Percentiles rank a stretch among this genome's conserved stretches.
phyloP scores from a whole-genome alignment of 2,797 vertebrate species.

The Hyperoplus lanceolatus region DNA sequence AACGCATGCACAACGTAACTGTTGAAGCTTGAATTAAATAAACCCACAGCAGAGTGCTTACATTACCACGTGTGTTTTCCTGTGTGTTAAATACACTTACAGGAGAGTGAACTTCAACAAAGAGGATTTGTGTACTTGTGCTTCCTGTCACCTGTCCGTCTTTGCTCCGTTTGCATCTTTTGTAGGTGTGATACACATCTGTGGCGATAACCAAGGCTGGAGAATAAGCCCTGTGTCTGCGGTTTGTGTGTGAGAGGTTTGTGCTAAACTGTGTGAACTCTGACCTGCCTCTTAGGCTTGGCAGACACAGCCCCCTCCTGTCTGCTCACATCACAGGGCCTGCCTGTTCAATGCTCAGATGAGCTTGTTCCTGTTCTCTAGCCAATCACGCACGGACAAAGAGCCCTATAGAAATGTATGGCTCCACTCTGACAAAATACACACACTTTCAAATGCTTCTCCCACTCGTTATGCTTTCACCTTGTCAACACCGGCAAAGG shows the following conservation, averaged over 20 bases:
- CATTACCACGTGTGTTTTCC: constrained; percentile 26
- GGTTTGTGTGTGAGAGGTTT: not conserved
- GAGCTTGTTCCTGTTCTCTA: constrained; percentile 63
- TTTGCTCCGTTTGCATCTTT: constrained; percentile 35
- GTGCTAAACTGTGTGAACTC: constrained; percentile 38
- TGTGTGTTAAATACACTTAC: constrained; percentile 6
- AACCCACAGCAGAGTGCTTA: constrained; percentile 14
- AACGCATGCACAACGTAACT: constrained; percentile 5
- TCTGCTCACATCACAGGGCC: constrained; percentile 56
- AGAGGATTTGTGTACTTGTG: constrained; percentile 19
- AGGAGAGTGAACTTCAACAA: not conserved
- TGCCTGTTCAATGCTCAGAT: constrained; percentile 62
- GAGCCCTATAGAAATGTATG: constrained; percentile 54
- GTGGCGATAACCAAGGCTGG: constrained; percentile 22
- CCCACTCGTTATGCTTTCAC: constrained; percentile 22
- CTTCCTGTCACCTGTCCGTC: constrained; percentile 15
- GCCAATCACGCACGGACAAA: constrained; percentile 65
- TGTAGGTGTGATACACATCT: constrained; percentile 50
- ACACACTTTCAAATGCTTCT: constrained; percentile 29
- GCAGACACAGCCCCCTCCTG: constrained; percentile 61
- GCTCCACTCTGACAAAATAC: constrained; percentile 35
- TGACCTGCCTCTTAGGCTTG: constrained; percentile 59
- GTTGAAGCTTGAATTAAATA: constrained; percentile 23
- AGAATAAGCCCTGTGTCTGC: constrained; percentile 48
- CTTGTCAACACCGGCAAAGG: not conserved